Conservation (phyloP, 1,140 invertebrate genomes). For the Dendrolimus punctatus region DNA sequence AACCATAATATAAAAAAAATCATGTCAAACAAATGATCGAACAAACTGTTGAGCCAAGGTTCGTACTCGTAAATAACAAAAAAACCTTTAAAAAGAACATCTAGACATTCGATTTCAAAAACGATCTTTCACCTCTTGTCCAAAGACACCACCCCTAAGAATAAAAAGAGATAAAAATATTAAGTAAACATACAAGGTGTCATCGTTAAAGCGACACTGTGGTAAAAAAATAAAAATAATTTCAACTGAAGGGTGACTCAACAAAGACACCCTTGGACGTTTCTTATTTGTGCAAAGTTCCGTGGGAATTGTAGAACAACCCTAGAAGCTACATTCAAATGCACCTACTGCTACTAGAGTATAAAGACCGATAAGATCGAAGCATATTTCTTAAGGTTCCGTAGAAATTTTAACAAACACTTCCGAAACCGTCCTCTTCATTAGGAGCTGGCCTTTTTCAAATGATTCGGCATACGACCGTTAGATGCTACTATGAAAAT, state of each 20-base stretch:
- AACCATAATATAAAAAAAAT: slow-evolving; percentile 18
- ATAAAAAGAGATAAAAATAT: slow-evolving; percentile 36
- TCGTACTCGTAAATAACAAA: slow-evolving; percentile 25
- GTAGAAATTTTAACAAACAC: too few relatives aligned
- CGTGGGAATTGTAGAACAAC: slow-evolving; percentile 26
- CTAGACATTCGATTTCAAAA: slow-evolving; percentile 26
- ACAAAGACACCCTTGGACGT: slow-evolving; percentile 10
- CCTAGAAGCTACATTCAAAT: slow-evolving; percentile 17
- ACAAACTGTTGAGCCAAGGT: slow-evolving; percentile 8
- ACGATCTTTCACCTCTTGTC: slow-evolving; percentile 42
- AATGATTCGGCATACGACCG: too few relatives aligned
- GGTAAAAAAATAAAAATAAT: slow-evolving; percentile 25
- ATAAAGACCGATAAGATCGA: slow-evolving; percentile 18
- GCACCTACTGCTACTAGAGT: slow-evolving; percentile 24
- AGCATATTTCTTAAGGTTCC: background rate
- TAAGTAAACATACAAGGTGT: slow-evolving; percentile 44
- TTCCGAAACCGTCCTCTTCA: too few relatives aligned
- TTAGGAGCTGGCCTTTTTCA: too few relatives aligned
- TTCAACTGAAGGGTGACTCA: slow-evolving; percentile 15
- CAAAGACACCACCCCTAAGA: slow-evolving; percentile 41
- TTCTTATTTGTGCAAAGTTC: slow-evolving; percentile 9
- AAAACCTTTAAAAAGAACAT: slow-evolving; percentile 37
- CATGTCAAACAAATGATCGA: slow-evolving; percentile 38
- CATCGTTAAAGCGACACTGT: slow-evolving; percentile 44
- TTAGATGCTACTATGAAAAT: too few relatives aligned